These are phyloP conservation scores for Saccostrea glomerata DNA, from an alignment of 1,140 invertebrate genomes.

Conservation along the genomic window DNA sequence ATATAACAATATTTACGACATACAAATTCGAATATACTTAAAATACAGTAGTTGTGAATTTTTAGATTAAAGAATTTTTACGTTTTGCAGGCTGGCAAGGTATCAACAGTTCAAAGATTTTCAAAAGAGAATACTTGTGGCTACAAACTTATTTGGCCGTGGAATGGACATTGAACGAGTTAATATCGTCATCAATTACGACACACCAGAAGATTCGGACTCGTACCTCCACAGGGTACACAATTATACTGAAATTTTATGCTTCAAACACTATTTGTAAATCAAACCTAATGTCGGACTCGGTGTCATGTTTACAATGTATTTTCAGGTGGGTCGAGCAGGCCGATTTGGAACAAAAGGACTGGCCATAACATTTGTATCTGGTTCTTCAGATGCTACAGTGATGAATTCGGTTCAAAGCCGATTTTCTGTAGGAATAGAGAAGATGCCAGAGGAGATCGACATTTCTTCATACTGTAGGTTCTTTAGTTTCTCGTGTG, in stretches of 20 bases:
- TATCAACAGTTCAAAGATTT: slow-evolving; percentile 99
- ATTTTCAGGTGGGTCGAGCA: slow-evolving; percentile 86
- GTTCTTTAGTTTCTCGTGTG: slow-evolving; percentile 52
- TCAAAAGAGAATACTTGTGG: slow-evolving; percentile 97
- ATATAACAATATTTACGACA: no score
- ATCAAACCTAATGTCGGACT: neutral
- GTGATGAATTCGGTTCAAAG: slow-evolving; percentile 99
- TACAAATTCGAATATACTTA: no score
- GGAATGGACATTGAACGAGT: slow-evolving; percentile 86
- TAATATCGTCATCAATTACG: slow-evolving; percentile 99
- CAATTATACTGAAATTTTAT: neutral
- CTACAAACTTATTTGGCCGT: slow-evolving; percentile 98
- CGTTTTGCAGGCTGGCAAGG: slow-evolving; percentile 80
- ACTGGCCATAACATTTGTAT: slow-evolving; percentile 97
- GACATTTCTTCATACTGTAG: slow-evolving; percentile 95
- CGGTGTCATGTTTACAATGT: neutral
- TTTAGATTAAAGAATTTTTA: slow-evolving; percentile 38
- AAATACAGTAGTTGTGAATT: no score
- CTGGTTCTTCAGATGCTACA: slow-evolving; percentile 97
- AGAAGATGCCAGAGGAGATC: slow-evolving; percentile 97
- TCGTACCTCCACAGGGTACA: slow-evolving; percentile 95
- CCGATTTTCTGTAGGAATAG: slow-evolving; percentile 98
- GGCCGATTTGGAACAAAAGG: slow-evolving; percentile 98
- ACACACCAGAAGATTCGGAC: slow-evolving; percentile 99
- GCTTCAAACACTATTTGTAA: neutral